These are phyloP conservation scores for Micromesistius poutassou DNA, from an alignment of 2,797 vertebrate species.

Conservation along the genomic window DNA sequence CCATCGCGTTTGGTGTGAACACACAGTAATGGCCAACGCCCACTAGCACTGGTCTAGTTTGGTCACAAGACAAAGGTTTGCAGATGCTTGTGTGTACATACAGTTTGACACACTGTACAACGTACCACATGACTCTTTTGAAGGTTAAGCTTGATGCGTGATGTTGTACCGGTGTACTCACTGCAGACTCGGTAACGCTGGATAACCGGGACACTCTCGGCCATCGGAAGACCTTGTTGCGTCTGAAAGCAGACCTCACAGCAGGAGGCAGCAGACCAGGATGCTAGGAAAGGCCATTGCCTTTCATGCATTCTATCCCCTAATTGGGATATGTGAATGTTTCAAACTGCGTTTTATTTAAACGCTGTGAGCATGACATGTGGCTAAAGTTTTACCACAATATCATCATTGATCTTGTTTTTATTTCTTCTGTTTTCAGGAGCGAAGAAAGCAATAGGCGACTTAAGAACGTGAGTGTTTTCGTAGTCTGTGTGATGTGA, in stretches of 20 bases:
- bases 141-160: no score
- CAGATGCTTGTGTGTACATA: background rate
- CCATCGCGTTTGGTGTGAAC: no score
- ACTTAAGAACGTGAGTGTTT: constrained; percentile 79
- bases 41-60: no score
- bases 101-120: background rate
- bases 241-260: background rate
- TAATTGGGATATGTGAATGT: background rate
- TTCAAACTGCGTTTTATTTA: background rate
- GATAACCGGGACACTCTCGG: background rate
- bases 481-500: constrained; percentile 1
- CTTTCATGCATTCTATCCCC: background rate
- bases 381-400: background rate
- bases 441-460: constrained; percentile 80
- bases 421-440: constrained; percentile 63
- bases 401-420: background rate
- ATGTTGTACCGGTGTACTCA: no score
- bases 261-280: background rate
- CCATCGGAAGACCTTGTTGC: background rate
- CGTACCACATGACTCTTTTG: no score
- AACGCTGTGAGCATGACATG: background rate
- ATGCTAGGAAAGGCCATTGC: background rate
- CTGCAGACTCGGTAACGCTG: no score
- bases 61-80: no score
- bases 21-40: no score